Base-by-base conservation (phyloP, 2,888 invertebrate species). In the Odontomyia ornata region DNA sequence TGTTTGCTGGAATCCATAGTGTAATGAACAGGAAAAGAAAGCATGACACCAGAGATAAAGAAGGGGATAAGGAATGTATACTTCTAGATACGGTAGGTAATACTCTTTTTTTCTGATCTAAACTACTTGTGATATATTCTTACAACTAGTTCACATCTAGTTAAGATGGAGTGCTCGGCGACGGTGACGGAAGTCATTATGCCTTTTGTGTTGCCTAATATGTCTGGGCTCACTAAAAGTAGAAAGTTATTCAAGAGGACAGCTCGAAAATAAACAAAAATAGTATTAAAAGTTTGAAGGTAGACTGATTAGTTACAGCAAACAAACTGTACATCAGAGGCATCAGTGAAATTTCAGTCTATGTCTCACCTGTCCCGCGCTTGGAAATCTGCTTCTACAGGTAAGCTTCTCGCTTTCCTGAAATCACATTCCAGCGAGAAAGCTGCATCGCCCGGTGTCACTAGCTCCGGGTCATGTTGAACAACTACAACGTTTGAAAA, bases 371-470 rank as follows among this genome's bases (percentile, higher is more conserved):
- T 86, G 60, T 87, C 86, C 77, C 84, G 82, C 77, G 87, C 84
- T 80, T 88, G 87, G 79, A 89, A 85, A 81, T 88, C 86, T 2
- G 89, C 88, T 76, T 88, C 88, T 64, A 91, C 89, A 21, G 89
- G 88, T 27, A 89, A 81, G 80, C 88, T 88, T 79, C 89, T 86
- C 0, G 90, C 89, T 79, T 88, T 87, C 47, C 89, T 87, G 81
- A 91, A 91, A 83, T 91, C 91, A 80, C 91, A 92, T 83, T 91
- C 90, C 79, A 92, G 83, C 15, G 89, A 89, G 82, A 92, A 91
- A 47, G 91, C 91, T 3, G 91, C 90, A 82, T 91, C 91, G 1
- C 91, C 91, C 0, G 91, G 91, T 80, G 90, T 90, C 78, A 91
- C 89, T 18, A 91, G 83, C 80, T 91, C 90, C 67, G 91, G 90